Conservation (phyloP, 2,113 vertebrate genomes). For the Macquaria ambigua region DNA sequence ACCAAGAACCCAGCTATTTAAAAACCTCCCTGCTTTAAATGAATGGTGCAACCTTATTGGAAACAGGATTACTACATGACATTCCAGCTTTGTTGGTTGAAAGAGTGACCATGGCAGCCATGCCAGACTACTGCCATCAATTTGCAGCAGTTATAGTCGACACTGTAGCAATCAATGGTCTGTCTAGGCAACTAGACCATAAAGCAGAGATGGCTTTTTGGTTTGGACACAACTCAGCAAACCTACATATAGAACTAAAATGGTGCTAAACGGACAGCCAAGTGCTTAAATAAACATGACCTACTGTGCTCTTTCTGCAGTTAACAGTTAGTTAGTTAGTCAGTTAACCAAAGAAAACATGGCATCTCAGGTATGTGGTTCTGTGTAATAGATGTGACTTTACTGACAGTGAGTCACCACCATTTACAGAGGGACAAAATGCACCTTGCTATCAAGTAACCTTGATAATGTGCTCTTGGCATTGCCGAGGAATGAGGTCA, state of each 20-base stretch:
- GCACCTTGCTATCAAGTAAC: conserved; percentile 32
- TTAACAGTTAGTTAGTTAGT: conserved; percentile 15
- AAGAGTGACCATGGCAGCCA: conserved; percentile 48
- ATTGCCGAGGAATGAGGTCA: conserved; percentile 43
- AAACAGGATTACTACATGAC: conserved; percentile 55
- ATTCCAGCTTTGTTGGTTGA: conserved; percentile 52
- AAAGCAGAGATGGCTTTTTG: conserved; percentile 13
- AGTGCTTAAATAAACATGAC: conserved; percentile 41
- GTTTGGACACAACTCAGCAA: conserved; percentile 18
- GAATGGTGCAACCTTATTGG: conserved; percentile 34
- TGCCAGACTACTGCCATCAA: conserved; percentile 46
- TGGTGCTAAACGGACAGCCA: not conserved
- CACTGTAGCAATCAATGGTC: conserved; percentile 18
- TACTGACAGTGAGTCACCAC: conserved; percentile 41
- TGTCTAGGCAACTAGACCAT: conserved; percentile 19
- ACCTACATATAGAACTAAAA: conserved; percentile 15
- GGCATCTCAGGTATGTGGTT: conserved; percentile 50
- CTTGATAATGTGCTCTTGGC: conserved; percentile 20
- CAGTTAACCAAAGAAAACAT: conserved; percentile 14
- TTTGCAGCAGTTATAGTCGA: conserved; percentile 31
- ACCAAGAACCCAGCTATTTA: not conserved
- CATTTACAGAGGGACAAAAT: conserved; percentile 32
- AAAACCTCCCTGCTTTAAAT: conserved; percentile 15
- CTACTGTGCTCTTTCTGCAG: conserved; percentile 9
- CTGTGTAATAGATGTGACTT: conserved; percentile 10